phyloP scores from a whole-genome alignment of 2,113 vertebrate species.

The Platysternon megacephalum region DNA sequence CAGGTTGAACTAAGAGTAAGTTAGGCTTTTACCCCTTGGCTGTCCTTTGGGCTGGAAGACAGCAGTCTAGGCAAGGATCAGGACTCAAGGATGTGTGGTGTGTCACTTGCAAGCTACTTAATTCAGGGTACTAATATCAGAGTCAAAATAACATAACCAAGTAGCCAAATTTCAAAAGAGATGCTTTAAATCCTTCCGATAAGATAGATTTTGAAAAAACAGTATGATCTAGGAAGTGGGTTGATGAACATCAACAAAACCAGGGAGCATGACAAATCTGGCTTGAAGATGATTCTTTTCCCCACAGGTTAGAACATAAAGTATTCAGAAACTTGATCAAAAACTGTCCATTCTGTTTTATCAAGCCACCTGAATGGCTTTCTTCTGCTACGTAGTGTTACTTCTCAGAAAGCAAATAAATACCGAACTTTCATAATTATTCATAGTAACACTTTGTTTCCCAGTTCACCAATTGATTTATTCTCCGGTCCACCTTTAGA shows the following conservation, averaged over 20 bases:
- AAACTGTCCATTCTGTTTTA: neutral
- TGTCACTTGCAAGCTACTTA: rapidly evolving
- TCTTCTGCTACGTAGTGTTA: neutral
- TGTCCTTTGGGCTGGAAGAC: neutral
- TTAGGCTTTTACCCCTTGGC: neutral
- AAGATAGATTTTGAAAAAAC: neutral
- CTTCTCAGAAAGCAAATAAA: neutral
- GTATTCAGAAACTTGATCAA: neutral
- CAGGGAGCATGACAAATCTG: neutral
- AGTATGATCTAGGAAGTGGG: neutral
- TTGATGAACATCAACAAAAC: neutral
- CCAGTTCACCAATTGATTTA: neutral
- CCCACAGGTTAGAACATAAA: neutral
- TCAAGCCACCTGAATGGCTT: neutral
- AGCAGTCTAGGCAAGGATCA: rapidly evolving
- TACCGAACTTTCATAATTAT: neutral
- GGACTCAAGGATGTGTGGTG: neutral
- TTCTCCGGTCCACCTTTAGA: neutral
- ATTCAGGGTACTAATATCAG: neutral
- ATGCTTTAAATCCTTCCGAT: neutral
- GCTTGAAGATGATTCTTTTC: neutral
- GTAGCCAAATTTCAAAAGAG: neutral
- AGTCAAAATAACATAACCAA: neutral
- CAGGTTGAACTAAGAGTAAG: neutral
- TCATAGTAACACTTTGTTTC: neutral